Evolutionary conservation across 23 tunicate genomes (phyloP), one percentile per base, ranked within the genome.

Genomic region (Halocynthia roretzi): DNA sequence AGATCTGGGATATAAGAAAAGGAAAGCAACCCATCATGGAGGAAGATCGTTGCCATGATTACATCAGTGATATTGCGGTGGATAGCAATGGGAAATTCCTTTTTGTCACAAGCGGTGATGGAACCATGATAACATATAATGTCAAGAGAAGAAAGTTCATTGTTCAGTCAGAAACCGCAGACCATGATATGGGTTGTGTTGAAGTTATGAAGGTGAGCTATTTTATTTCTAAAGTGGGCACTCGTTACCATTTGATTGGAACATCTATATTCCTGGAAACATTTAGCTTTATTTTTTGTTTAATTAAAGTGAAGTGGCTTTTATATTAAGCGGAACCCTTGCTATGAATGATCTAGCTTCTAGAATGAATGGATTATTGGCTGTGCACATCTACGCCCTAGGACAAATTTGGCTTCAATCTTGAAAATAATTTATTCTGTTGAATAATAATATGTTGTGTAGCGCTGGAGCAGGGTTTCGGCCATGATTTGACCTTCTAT

Each of bases 1-100:
- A 92, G 98, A 51, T 92, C 9, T 92, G 98, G 98, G 98, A 92
- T 68, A 61, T 92, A 74, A 51, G 98, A 14, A 89, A 88, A 68
- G 91, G 84, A 12, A 76, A 80, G 51, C 51, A 53, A 0, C 79
- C 98, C 0, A 86, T 92, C 7, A 86, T 92, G 87, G 74, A 71
- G 21, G 87, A 86, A 21, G 70, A 77, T 11, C 68, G 67, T 7
- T 79, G 85, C 53, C 77, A 78, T 10, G 92, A 86, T 70, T 83
- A 70, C 55, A 70, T 92, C 64, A 92, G 92, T 78, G 75, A 76
- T 49, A 79, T 92, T 6, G 76, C 85, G 0, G 85, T 83, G 18
- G 98, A 92, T 77, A 78, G 73, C 56, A 82, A 70, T 8, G 80
- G 76, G 0, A 77, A 83, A 23, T 64, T 82, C 23, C 55, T 92